Base-by-base conservation (phyloP, 2,797 vertebrate genomes). In the Orientallactaga sibirica region DNA sequence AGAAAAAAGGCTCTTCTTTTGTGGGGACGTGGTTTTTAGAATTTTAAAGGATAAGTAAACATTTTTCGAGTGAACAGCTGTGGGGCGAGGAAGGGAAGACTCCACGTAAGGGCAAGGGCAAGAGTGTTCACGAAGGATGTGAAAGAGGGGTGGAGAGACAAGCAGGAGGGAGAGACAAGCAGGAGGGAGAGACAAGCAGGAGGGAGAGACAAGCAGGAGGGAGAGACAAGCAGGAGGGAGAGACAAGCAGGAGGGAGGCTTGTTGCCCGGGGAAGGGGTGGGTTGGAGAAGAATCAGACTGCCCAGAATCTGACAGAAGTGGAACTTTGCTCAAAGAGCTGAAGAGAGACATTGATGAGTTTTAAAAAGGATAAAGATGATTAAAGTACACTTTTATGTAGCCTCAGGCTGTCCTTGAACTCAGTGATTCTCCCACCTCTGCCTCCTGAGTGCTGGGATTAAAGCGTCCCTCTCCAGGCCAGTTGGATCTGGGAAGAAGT, bases 261-360 rank as follows among this genome's bases (percentile, higher is more conserved):
- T 16, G 15, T 61, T 14, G 15, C 27, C 9, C 6, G 18, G 18
- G 7, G 48, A 2, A 41, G 66, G 7, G 52, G 55, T 29, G 3
- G 41, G 29, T 6, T 22, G 24, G 66, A 33, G 52, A 95, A 86
- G 55, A 77, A 61, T 7, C 43, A 62, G 4, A 61, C 67, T 15
- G 9, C 52, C 75, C 52, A 55, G 48, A 66, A 22, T 77, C 74
- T 84, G 27, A 84, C 86, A 90, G 29, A 95, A 84, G 43, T 80
- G 68, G 25, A 86, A 86, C 12, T 80, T 74, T 80, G 37, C 78
- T 91, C 62, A 70, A 87, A 78, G 52, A 90, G 27, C 77, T 80
- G 86, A 94, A 89, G 41, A 55, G 92, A 91, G 24, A 80, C 48
- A 80, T 87, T 62, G 74, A 48, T 58, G 15, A 58, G 55, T 58